Conservation (phyloP, 2,113 vertebrate genomes). For the Stigmatopora nigra region DNA sequence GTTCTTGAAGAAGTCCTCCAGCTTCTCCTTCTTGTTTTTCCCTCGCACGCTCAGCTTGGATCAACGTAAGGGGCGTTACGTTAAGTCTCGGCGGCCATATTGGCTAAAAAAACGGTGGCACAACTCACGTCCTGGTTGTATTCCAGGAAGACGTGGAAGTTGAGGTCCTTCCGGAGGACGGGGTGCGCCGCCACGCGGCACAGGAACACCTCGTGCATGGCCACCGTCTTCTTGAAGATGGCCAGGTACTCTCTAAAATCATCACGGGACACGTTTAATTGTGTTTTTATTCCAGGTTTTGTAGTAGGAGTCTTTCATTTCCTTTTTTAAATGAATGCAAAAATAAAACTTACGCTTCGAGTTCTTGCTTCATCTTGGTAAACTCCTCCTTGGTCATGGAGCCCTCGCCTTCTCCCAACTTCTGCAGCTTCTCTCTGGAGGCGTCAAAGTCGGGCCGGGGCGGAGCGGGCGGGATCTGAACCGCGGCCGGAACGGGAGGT, state of each 20-base stretch:
- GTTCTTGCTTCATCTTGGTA: conserved; percentile 99
- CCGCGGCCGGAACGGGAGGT: background rate
- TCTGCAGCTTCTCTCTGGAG: conserved; percentile 96
- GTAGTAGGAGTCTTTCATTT: too few species aligned
- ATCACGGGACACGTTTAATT: too few species aligned
- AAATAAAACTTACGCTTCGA: conserved; percentile 82
- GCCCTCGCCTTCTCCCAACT: conserved; percentile 95
- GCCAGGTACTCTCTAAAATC: conserved; percentile 89
- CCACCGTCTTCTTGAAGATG: conserved; percentile 99
- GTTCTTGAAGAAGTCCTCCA: conserved; percentile 98
- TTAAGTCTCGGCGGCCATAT: too few species aligned
- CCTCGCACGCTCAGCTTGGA: conserved; percentile 91
- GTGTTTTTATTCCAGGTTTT: too few species aligned
- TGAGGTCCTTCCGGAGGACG: conserved; percentile 93
- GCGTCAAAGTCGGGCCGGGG: conserved; percentile 97
- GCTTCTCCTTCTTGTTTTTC: conserved; percentile 98
- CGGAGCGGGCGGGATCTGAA: conserved; percentile 92
- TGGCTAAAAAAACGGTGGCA: too few species aligned
- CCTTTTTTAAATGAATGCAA: too few species aligned
- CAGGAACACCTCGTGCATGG: conserved; percentile 98
- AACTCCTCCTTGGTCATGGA: conserved; percentile 99
- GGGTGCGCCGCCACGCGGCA: conserved; percentile 97
- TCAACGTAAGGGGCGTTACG: background rate
- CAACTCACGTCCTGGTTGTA: conserved; percentile 98
- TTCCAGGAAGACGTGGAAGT: conserved; percentile 98